These are phyloP conservation scores for Callocephalon fimbriatum DNA, from an alignment of 2,113 vertebrate species.

Conservation along the genomic window DNA sequence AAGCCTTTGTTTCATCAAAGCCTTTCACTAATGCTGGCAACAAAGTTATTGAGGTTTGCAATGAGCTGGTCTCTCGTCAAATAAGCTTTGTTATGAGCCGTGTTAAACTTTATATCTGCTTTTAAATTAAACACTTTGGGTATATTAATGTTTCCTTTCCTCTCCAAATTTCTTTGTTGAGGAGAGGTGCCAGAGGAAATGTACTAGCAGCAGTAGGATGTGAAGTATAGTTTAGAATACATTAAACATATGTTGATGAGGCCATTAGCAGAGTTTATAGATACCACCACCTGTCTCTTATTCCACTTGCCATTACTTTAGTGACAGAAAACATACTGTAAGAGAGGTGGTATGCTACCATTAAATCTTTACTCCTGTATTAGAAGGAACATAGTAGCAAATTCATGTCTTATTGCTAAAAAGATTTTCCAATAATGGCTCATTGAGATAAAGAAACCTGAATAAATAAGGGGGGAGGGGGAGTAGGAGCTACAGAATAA, in stretches of 20 bases:
- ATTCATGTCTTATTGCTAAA: slow-evolving; percentile 37
- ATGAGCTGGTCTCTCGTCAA: slow-evolving; percentile 71
- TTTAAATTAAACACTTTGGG: slow-evolving; percentile 79
- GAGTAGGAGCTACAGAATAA: slow-evolving; percentile 6
- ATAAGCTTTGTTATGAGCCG: slow-evolving; percentile 70
- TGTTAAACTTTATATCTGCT: slow-evolving; percentile 78
- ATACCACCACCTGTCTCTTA: slow-evolving; percentile 80
- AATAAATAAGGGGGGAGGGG: neutral
- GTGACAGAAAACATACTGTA: slow-evolving; percentile 67
- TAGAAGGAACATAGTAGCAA: slow-evolving; percentile 51
- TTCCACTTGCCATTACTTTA: slow-evolving; percentile 75
- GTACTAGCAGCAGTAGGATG: slow-evolving; percentile 84
- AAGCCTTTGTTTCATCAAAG: slow-evolving; percentile 59
- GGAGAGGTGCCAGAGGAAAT: slow-evolving; percentile 76
- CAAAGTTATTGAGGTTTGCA: slow-evolving; percentile 79
- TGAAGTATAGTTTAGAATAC: slow-evolving; percentile 73
- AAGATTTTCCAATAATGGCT: neutral
- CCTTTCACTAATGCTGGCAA: slow-evolving; percentile 77
- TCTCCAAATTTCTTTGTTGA: slow-evolving; percentile 88
- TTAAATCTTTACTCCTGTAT: slow-evolving; percentile 71
- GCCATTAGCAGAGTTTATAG: slow-evolving; percentile 78
- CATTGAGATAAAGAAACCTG: slow-evolving; percentile 39
- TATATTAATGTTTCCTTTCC: slow-evolving; percentile 86
- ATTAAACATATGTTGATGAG: slow-evolving; percentile 79
- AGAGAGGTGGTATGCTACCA: slow-evolving; percentile 36